Percentiles rank a stretch among this genome's conserved stretches.
These are phyloP conservation scores for Myotis yumanensis DNA, from an alignment of 2,113 vertebrate genomes.

Conservation along the genomic window DNA sequence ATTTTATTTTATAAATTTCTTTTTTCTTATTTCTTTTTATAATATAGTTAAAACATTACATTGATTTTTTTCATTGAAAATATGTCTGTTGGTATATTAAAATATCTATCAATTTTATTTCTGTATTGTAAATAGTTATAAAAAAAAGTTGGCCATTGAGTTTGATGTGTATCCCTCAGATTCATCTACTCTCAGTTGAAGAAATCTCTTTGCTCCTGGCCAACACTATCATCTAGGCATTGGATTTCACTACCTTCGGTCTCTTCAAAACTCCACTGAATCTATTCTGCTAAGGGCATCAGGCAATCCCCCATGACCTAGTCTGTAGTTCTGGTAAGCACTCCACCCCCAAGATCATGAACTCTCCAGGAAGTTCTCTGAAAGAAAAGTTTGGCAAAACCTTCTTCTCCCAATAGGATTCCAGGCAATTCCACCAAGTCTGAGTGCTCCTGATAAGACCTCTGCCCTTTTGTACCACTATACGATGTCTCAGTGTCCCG, in stretches of 20 bases:
- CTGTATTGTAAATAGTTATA: neutral
- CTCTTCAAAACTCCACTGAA: neutral
- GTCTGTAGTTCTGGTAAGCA: neutral
- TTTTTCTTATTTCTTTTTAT: neutral
- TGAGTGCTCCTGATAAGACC: neutral
- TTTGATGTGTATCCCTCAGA: neutral
- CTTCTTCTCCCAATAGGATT: neutral
- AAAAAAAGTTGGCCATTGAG: neutral
- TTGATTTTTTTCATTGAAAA: conserved; percentile 24
- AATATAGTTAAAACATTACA: neutral
- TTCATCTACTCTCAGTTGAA: neutral
- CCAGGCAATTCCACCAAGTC: neutral
- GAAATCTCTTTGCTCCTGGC: neutral
- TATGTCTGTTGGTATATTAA: neutral
- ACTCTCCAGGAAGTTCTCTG: neutral
- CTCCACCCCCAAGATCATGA: neutral
- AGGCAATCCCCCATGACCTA: too few species aligned
- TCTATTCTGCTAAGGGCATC: neutral
- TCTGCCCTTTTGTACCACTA: neutral
- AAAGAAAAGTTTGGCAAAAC: neutral
- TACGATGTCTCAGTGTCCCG: neutral
- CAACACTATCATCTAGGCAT: neutral
- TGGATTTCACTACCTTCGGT: neutral
- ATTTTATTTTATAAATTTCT: neutral
- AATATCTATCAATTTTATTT: conserved; percentile 30